A percentile compares a stretch with the other conserved stretches of the same genome.
These are phyloP conservation scores for Drosophila pseudotakahashii DNA, from an alignment of 2,888 invertebrate species.

Conservation along the genomic window DNA sequence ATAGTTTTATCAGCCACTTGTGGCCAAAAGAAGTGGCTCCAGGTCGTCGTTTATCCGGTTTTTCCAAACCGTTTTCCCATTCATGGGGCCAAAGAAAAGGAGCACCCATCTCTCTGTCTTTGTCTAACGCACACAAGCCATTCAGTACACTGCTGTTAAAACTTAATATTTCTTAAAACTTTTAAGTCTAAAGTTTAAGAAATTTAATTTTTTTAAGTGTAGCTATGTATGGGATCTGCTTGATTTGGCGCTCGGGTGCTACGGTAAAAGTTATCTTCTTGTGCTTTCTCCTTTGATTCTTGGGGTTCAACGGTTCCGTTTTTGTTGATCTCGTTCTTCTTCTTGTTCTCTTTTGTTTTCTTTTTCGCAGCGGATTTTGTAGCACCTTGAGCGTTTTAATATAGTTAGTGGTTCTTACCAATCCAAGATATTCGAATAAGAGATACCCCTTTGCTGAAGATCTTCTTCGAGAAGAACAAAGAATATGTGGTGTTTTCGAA, in stretches of 20 bases:
- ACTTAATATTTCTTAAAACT: too few species aligned
- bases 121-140: neutral
- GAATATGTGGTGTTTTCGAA: neutral
- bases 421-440: neutral
- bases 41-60: conserved; percentile 1
- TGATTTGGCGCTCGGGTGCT: conserved; percentile 19
- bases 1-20: conserved; percentile 12
- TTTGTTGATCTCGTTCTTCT: neutral
- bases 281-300: conserved; percentile 16
- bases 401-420: neutral
- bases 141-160: neutral
- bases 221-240: conserved; percentile 1
- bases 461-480: neutral
- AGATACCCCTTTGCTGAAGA: neutral
- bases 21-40: conserved; percentile 1
- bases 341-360: conserved; percentile 1
- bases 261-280: conserved; percentile 9
- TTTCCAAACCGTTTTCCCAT: conserved; percentile 5
- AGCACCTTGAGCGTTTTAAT: conserved; percentile 1
- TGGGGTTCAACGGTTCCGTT: conserved; percentile 26
- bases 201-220: neutral
- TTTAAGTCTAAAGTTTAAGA: too few species aligned
- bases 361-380: neutral
- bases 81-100: conserved; percentile 2
- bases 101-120: conserved; percentile 1